Evolutionary conservation across 2,888 invertebrate species (phyloP).

Genomic region (Oxystoma pomonae): DNA sequence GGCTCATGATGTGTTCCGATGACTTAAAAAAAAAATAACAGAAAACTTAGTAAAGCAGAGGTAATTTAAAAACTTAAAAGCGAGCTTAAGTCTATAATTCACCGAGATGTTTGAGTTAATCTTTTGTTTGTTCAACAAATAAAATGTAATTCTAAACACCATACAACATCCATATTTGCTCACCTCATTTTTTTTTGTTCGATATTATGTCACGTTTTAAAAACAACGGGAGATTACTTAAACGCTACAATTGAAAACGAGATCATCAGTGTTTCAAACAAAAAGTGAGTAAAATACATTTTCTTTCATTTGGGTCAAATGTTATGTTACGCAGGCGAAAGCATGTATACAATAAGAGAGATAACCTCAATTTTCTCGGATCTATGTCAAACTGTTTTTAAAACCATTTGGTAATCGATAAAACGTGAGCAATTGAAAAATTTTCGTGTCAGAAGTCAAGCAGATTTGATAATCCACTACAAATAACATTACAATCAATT

Average conservation of each 20-base stretch:
- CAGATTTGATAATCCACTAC: not conserved
- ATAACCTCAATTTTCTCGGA: not conserved
- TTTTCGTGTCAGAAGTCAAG: not conserved
- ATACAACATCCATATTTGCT: not conserved
- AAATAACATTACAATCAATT: not conserved
- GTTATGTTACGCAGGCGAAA: not conserved
- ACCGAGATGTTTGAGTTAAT: too few relatives aligned
- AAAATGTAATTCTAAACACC: not conserved
- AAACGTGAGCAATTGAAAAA: not conserved
- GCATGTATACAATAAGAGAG: not conserved
- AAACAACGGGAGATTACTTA: not conserved
- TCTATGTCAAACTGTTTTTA: not conserved
- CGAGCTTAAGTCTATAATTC: too few relatives aligned
- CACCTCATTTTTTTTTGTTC: too few relatives aligned
- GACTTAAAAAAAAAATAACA: too few relatives aligned
- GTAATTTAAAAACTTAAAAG: too few relatives aligned
- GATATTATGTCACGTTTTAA: not conserved
- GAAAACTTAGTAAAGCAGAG: too few relatives aligned
- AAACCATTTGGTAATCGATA: not conserved
- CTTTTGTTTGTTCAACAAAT: not conserved
- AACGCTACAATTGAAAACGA: not conserved
- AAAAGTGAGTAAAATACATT: not conserved
- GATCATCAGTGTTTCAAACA: not conserved
- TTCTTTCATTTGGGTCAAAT: not conserved
- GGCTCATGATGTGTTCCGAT: too few relatives aligned